phyloP scores from a whole-genome alignment of 2,888 invertebrate genomes.

The Rhingia rostrata region DNA sequence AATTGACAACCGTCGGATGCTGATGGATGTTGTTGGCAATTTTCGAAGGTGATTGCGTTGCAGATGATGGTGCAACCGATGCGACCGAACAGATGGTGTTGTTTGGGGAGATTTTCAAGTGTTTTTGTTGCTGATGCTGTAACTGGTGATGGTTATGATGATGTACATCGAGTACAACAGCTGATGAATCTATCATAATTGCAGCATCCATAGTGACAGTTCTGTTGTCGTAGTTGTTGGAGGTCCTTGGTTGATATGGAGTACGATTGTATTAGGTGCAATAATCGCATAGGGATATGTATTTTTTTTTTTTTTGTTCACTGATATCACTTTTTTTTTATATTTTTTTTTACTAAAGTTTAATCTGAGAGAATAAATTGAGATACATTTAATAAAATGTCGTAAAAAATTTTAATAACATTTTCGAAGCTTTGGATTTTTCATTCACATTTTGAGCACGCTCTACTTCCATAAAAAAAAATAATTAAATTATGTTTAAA shows the following conservation, averaged over 20 bases:
- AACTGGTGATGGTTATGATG: slow-evolving; percentile 75
- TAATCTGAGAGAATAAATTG: neutral
- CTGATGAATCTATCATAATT: slow-evolving; percentile 79
- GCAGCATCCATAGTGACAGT: slow-evolving; percentile 78
- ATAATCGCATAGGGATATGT: slow-evolving; percentile 39
- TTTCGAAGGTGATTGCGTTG: slow-evolving; percentile 65
- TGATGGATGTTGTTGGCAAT: slow-evolving; percentile 62
- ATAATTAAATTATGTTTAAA: neutral
- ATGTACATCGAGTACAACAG: slow-evolving; percentile 76
- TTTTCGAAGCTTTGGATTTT: slow-evolving; percentile 29
- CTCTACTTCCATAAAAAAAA: neutral
- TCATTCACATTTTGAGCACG: neutral
- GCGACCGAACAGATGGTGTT: slow-evolving; percentile 30
- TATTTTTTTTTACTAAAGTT: slow-evolving; percentile 2
- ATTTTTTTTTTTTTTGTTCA: neutral
- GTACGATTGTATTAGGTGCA: slow-evolving; percentile 7
- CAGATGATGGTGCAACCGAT: slow-evolving; percentile 61
- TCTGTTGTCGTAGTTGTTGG: neutral
- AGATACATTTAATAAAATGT: neutral
- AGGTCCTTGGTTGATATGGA: slow-evolving; percentile 21
- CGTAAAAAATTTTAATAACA: neutral
- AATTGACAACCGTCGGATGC: slow-evolving; percentile 76
- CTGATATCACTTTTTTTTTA: neutral
- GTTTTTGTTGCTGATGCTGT: slow-evolving; percentile 75
- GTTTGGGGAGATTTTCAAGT: slow-evolving; percentile 60